A percentile compares a stretch with the other conserved stretches of the same genome.
Evolutionary conservation across 2,888 invertebrate genomes (phyloP).

Genomic region (Monochamus alternatus): DNA sequence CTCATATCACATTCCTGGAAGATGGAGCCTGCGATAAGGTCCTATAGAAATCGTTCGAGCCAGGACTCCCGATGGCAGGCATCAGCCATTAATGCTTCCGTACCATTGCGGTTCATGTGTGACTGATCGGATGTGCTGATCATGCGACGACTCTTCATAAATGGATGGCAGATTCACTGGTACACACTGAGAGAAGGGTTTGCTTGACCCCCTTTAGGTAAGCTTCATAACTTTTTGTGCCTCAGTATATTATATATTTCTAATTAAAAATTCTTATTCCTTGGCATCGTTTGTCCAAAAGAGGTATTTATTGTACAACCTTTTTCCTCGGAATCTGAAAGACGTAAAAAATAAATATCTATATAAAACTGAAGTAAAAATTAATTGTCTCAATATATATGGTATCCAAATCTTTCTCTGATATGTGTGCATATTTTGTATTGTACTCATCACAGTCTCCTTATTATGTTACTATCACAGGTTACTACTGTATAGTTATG

Average conservation of each 20-base stretch:
- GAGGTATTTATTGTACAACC: too few relatives aligned
- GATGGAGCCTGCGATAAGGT: constrained; percentile 20
- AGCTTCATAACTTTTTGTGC: too few relatives aligned
- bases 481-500: background rate
- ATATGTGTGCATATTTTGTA: too few relatives aligned
- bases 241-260: too few relatives aligned
- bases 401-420: too few relatives aligned
- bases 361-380: too few relatives aligned
- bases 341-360: too few relatives aligned
- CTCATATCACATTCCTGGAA: constrained; percentile 14
- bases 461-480: background rate
- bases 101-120: constrained; percentile 48
- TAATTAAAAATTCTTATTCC: too few relatives aligned
- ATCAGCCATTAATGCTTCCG: constrained; percentile 49
- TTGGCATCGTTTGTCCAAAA: too few relatives aligned
- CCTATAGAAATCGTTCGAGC: constrained; percentile 14
- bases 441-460: background rate
- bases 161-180: constrained; percentile 48
- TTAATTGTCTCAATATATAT: too few relatives aligned
- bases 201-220: background rate
- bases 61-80: constrained; percentile 23
- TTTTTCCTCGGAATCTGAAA: too few relatives aligned
- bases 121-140: constrained; percentile 51
- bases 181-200: background rate
- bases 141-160: constrained; percentile 52